Evolutionary conservation across 2,113 vertebrate genomes (phyloP), one percentile per base, ranked within the genome.

Genomic region (Festucalex cinctus): DNA sequence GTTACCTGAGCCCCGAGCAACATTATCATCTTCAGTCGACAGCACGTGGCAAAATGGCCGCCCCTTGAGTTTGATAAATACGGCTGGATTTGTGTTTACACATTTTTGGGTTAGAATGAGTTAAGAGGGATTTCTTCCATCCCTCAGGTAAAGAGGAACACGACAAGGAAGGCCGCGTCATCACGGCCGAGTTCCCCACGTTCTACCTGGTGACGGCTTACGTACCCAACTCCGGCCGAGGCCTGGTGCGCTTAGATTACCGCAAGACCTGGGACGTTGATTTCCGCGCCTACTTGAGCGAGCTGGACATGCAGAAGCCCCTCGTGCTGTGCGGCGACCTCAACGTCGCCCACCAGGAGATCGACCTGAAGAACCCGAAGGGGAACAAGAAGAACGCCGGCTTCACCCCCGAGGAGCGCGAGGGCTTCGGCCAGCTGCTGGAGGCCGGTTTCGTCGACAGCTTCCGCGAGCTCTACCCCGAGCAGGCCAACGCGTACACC

Each of bases 331-430:
- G 95, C 17, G 95, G 95, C 0, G 95, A 97, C 73, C 93, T 97
- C 56, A 97, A 96, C 0, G 95, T 96, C 13, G 94, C 95, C 2
- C 94, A 96, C 74, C 87, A 93, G 73, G 95, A 96, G 85, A 94
- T 97, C 20, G 95, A 97, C 71, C 89, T 97, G 67, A 94, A 94
- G 59, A 96, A 97, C 82, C 90, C 94, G 14, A 96, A 95, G 66
- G 93, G 93, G 22, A 97, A 96, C 89, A 93, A 94, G 81, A 96
- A 95, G 68, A 95, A 88, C 5, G 92, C 95, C 0, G 95, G 95
- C 28, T 97, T 97, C 77, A 96, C 95, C 1, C 88, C 89, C 0
- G 92, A 95, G 32, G 95, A 97, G 75, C 92, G 94, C 0, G 88
- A 95, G 19, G 95, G 94, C 71, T 94, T 97, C 75, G 83, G 82